These are phyloP conservation scores for Bovichtus diacanthus DNA, from an alignment of 2,797 vertebrate genomes.

Conservation along the genomic window DNA sequence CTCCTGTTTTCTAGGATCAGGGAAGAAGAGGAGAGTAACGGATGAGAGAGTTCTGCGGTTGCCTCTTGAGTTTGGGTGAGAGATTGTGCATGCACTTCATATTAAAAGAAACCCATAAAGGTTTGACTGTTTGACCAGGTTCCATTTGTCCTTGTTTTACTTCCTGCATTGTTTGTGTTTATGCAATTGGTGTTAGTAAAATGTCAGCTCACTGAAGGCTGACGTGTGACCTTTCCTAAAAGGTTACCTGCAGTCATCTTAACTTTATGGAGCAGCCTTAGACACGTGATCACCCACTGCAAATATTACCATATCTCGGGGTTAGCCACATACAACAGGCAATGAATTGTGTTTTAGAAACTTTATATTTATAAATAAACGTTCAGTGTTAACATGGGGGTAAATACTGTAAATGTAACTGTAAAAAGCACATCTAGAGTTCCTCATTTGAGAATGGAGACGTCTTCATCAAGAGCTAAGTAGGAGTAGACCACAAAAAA, in stretches of 20 bases:
- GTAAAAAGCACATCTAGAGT: neutral
- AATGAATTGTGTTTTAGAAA: neutral
- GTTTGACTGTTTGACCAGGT: slow-evolving; percentile 24
- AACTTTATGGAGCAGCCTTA: slow-evolving; percentile 20
- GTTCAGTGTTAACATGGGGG: too few relatives aligned
- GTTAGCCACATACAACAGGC: neutral
- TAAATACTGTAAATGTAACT: slow-evolving; percentile 2
- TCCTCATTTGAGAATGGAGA: slow-evolving; percentile 13
- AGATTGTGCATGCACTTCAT: slow-evolving; percentile 18
- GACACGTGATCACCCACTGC: neutral
- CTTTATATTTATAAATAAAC: neutral
- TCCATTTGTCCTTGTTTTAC: slow-evolving; percentile 28
- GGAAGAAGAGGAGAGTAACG: slow-evolving; percentile 90
- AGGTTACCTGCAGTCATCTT: slow-evolving; percentile 29
- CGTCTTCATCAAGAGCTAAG: slow-evolving; percentile 10
- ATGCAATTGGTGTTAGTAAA: slow-evolving; percentile 45
- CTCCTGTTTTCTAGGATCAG: slow-evolving; percentile 81
- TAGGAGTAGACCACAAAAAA: slow-evolving; percentile 36
- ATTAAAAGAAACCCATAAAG: slow-evolving; percentile 23
- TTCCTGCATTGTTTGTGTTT: slow-evolving; percentile 42
- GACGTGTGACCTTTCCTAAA: slow-evolving; percentile 50
- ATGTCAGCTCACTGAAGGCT: slow-evolving; percentile 54
- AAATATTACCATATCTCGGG: neutral
- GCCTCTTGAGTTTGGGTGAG: slow-evolving; percentile 94
- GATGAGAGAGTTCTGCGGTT: slow-evolving; percentile 90